phyloP scores from a whole-genome alignment of 2,797 vertebrate species.

The Picus viridis region DNA sequence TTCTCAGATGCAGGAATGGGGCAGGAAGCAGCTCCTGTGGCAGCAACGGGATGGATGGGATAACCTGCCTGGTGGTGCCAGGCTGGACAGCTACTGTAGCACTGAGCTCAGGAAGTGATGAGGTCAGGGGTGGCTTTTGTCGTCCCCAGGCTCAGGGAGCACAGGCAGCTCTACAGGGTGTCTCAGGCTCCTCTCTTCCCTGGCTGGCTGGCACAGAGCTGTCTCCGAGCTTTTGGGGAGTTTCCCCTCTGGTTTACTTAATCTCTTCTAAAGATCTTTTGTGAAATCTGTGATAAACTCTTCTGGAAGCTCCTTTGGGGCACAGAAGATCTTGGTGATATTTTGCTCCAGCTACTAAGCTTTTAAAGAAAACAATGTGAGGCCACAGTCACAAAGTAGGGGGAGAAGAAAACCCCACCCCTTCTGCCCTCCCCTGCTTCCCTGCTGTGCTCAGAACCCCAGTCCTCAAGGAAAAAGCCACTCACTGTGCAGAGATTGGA shows the following conservation, averaged over 20 bases:
- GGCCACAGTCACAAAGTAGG: background rate
- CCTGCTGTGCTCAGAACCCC: background rate
- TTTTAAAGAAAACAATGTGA: background rate
- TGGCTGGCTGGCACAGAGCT: background rate
- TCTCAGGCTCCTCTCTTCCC: background rate
- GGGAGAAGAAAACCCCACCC: background rate
- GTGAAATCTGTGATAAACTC: background rate
- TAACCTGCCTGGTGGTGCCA: background rate
- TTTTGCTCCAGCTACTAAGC: background rate
- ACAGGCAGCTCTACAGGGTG: background rate
- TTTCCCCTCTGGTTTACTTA: background rate
- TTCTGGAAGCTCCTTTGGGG: background rate
- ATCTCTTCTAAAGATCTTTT: background rate
- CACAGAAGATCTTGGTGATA: background rate
- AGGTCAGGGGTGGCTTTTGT: background rate
- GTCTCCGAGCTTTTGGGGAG: background rate
- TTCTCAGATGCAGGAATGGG: background rate
- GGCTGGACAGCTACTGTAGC: rapidly evolving
- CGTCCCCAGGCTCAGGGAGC: background rate
- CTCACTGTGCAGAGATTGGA: background rate
- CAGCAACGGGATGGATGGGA: rapidly evolving
- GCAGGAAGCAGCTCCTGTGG: rapidly evolving
- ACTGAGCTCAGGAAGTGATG: rapidly evolving
- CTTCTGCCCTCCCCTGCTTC: background rate
- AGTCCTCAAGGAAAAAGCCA: background rate